Percentiles rank a stretch among this genome's conserved stretches.
Evolutionary conservation across 1,140 invertebrate genomes (phyloP).

Genomic region (Lucilia cuprina): DNA sequence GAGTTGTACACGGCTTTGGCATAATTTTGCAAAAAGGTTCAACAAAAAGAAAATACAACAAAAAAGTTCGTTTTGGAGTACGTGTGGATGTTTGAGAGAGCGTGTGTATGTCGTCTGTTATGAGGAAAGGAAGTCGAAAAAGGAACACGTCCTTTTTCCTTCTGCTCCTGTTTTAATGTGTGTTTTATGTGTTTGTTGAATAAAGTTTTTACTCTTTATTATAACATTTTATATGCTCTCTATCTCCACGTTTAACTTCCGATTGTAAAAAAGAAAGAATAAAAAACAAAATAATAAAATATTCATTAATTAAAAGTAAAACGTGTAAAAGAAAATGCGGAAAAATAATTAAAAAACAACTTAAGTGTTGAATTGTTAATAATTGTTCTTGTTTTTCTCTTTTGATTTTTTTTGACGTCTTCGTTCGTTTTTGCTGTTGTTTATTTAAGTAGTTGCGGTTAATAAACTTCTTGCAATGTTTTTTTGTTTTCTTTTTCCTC

Average conservation of each 20-base stretch:
- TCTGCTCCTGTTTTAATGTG: background rate
- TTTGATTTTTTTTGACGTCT: background rate
- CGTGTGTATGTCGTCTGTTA: background rate
- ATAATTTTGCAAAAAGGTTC: slow-evolving; percentile 30
- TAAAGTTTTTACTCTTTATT: background rate
- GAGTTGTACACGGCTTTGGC: slow-evolving; percentile 31
- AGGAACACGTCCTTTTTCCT: slow-evolving; percentile 29
- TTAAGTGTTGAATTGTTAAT: background rate
- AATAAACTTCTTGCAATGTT: slow-evolving; percentile 33
- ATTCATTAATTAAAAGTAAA: slow-evolving; percentile 4
- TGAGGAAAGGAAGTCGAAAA: slow-evolving; percentile 9
- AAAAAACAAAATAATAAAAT: background rate
- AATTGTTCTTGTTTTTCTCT: background rate
- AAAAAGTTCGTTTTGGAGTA: background rate
- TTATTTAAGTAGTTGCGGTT: slow-evolving; percentile 21
- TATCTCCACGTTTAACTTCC: background rate
- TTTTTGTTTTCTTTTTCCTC: background rate
- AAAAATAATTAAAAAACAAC: background rate
- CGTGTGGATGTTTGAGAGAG: background rate
- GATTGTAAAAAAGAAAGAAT: background rate
- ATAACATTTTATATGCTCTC: background rate
- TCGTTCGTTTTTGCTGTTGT: slow-evolving; percentile 7
- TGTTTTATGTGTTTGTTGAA: background rate
- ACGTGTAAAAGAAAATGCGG: background rate
- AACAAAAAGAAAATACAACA: background rate